Percentiles rank a stretch among this genome's conserved stretches.
These are phyloP conservation scores for Panthera leo DNA, from an alignment of 2,113 vertebrate species.

Conservation along the genomic window DNA sequence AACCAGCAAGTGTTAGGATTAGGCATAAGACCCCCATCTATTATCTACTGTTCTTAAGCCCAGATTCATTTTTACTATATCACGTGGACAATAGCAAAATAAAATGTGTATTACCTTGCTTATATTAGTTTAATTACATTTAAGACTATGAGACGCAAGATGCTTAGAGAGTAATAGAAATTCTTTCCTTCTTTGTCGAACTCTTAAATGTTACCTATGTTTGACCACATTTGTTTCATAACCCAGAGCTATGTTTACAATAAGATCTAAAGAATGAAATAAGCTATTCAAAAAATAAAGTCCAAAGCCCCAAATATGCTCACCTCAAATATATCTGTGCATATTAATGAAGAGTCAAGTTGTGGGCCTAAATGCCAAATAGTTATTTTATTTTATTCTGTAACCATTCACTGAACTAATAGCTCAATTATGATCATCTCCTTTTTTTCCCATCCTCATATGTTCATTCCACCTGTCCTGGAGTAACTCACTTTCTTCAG, in stretches of 20 bases:
- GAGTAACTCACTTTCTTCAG: neutral
- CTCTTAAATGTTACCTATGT: neutral
- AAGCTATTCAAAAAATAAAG: neutral
- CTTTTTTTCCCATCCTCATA: neutral
- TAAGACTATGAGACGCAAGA: neutral
- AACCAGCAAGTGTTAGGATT: neutral
- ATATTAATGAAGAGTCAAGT: neutral
- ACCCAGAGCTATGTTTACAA: neutral
- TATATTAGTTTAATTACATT: neutral
- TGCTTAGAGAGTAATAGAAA: neutral
- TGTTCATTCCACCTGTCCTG: neutral
- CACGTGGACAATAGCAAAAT: neutral
- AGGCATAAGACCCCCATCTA: neutral
- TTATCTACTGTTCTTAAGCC: neutral
- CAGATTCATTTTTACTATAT: neutral
- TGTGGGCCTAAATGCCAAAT: neutral
- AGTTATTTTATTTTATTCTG: neutral
- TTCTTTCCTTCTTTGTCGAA: constrained; percentile 4
- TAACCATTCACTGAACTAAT: neutral
- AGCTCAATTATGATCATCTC: neutral
- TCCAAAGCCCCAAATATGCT: neutral
- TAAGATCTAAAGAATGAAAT: neutral
- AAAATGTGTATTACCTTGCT: neutral
- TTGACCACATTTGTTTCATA: neutral
- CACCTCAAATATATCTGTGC: neutral